These are phyloP conservation scores for Musca domestica DNA, from an alignment of 1,140 invertebrate genomes.

Conservation along the genomic window DNA sequence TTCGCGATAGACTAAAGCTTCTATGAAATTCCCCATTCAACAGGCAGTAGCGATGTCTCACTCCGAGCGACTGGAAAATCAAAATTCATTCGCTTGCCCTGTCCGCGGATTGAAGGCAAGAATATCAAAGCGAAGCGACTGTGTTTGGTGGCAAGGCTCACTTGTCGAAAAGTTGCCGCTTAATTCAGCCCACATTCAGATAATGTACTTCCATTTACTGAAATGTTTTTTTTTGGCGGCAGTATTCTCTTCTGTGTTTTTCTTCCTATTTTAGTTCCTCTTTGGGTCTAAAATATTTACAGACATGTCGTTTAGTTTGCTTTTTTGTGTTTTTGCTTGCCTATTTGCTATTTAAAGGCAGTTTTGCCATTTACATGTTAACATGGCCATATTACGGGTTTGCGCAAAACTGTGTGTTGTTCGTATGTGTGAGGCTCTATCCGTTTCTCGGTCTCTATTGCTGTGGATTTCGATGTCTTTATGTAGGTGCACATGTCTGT, in stretches of 20 bases:
- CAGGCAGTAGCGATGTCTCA: too few species aligned
- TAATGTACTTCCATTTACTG: slow-evolving; percentile 5
- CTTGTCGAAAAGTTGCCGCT: background rate
- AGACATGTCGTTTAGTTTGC: background rate
- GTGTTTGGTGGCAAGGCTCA: too few species aligned
- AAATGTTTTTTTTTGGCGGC: background rate
- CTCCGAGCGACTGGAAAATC: too few species aligned
- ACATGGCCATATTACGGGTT: background rate
- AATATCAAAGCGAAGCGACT: too few species aligned
- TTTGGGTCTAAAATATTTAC: background rate
- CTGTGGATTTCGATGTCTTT: too few species aligned
- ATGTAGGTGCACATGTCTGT: too few species aligned
- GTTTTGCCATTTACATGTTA: slow-evolving; percentile 7
- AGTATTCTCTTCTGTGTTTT: background rate
- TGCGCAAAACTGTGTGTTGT: background rate
- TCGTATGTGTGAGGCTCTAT: too few species aligned
- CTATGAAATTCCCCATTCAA: too few species aligned
- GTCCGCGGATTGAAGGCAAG: too few species aligned
- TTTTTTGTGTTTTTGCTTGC: background rate
- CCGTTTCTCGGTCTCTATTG: too few species aligned
- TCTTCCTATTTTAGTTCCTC: background rate
- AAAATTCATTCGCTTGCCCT: too few species aligned
- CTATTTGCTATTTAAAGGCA: slow-evolving; percentile 1
- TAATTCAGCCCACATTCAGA: background rate
- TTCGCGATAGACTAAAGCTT: too few species aligned